phyloP scores from a whole-genome alignment of 2,797 vertebrate genomes.

The Anas bernieri region DNA sequence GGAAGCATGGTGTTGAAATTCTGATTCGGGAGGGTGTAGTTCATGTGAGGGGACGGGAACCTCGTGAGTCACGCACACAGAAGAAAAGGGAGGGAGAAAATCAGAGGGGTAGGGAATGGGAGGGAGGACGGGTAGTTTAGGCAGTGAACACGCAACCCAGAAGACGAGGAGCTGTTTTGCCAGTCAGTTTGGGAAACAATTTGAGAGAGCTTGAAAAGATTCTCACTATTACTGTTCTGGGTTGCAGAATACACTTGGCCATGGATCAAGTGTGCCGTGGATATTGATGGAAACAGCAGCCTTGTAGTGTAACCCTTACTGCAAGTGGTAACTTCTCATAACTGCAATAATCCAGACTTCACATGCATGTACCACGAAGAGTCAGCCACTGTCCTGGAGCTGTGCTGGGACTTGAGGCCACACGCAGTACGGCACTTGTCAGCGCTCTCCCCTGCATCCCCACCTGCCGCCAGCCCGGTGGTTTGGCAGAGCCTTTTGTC shows the following conservation, averaged over 20 bases:
- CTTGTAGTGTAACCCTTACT: not conserved
- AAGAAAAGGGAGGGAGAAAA: not conserved
- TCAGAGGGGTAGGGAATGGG: not conserved
- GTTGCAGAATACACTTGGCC: constrained; percentile 84
- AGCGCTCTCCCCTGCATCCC: not conserved
- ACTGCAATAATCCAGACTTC: constrained; percentile 8
- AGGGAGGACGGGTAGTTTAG: not conserved
- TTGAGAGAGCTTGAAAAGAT: not conserved
- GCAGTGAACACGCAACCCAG: accelerated
- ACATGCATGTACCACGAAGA: not conserved
- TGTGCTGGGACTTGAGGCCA: not conserved
- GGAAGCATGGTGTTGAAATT: not conserved
- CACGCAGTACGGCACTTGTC: not conserved
- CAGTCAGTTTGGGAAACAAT: not conserved
- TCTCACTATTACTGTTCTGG: not conserved
- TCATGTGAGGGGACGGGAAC: not conserved
- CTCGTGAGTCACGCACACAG: not conserved
- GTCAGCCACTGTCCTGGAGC: not conserved
- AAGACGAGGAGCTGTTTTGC: not conserved
- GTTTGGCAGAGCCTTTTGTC: not conserved
- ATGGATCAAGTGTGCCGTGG: constrained; percentile 87
- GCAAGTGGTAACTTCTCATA: not conserved
- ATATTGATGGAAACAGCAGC: constrained; percentile 56
- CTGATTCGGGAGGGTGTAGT: not conserved
- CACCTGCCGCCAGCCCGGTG: not conserved